Evolutionary conservation across 1,140 invertebrate species (phyloP).

Genomic region (Caenorhabditis briggsae): DNA sequence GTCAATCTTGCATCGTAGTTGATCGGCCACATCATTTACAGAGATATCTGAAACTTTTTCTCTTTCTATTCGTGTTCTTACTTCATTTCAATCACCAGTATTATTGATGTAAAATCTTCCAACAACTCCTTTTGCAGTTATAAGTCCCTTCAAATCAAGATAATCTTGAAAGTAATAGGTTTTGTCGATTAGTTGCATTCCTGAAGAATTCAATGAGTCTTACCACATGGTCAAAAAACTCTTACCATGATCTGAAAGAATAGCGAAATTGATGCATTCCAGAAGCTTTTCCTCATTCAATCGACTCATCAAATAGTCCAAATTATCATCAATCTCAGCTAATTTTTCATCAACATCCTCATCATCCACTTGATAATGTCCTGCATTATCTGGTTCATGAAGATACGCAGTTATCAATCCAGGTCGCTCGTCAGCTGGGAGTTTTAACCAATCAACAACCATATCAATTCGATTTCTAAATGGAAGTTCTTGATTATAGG

Average conservation of each 20-base stretch:
- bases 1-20: constrained; percentile 28
- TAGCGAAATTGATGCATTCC: constrained; percentile 73
- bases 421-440: constrained; percentile 78
- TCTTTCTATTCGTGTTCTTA: not conserved
- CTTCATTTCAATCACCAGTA: not conserved
- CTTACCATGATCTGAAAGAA: constrained; percentile 73
- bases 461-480: constrained; percentile 62
- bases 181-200: constrained; percentile 66
- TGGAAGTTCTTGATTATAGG: constrained; percentile 63
- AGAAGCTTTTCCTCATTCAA: constrained; percentile 69
- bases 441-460: constrained; percentile 82
- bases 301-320: constrained; percentile 69
- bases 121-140: constrained; percentile 59
- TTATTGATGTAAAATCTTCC: constrained; percentile 60
- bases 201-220: not conserved
- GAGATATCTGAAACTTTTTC: not conserved
- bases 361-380: constrained; percentile 66
- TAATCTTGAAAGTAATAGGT: constrained; percentile 53
- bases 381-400: constrained; percentile 83
- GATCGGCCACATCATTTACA: constrained; percentile 17
- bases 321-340: constrained; percentile 64
- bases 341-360: constrained; percentile 67
- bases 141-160: constrained; percentile 23
- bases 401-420: constrained; percentile 83
- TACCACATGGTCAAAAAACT: not conserved